A percentile compares a stretch with the other conserved stretches of the same genome.
Evolutionary conservation across 2,888 invertebrate genomes (phyloP).

Genomic region (Epirrita christyi): DNA sequence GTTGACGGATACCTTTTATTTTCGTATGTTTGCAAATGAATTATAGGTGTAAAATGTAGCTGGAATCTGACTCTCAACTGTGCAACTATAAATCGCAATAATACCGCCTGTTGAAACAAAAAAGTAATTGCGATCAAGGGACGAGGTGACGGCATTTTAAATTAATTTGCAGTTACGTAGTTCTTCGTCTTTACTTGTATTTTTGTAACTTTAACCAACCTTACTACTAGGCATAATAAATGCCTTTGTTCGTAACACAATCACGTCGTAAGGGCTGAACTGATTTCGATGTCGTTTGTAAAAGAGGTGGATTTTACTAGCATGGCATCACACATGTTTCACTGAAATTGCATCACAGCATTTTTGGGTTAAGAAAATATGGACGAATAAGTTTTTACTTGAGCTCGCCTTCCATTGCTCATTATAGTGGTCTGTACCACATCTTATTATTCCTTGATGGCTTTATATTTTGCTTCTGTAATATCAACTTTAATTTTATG

Average conservation of each 20-base stretch:
- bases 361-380: slow-evolving; percentile 55
- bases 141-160: slow-evolving; percentile 49
- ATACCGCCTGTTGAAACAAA: slow-evolving; percentile 60
- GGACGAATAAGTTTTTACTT: slow-evolving; percentile 58
- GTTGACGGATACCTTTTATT: slow-evolving; percentile 61
- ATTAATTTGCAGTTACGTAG: slow-evolving; percentile 44
- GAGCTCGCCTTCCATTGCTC: slow-evolving; percentile 59
- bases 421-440: slow-evolving; percentile 63
- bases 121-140: slow-evolving; percentile 57
- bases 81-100: slow-evolving; percentile 71
- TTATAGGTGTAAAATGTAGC: slow-evolving; percentile 72
- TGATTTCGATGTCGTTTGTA: no score
- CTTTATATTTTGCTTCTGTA: slow-evolving; percentile 39
- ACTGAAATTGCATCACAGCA: slow-evolving; percentile 40
- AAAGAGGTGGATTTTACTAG: no score
- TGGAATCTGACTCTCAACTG: slow-evolving; percentile 64
- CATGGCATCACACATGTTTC: slow-evolving; percentile 27
- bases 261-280: no score
- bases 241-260: no score
- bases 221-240: no score
- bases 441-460: slow-evolving; percentile 64
- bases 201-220: slow-evolving; percentile 29
- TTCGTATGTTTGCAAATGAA: slow-evolving; percentile 71
- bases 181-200: slow-evolving; percentile 29
- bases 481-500: slow-evolving; percentile 44